A percentile compares a stretch with the other conserved stretches of the same genome.
Evolutionary conservation across 2,888 invertebrate genomes (phyloP).

Genomic region (Folsomia manolachei): DNA sequence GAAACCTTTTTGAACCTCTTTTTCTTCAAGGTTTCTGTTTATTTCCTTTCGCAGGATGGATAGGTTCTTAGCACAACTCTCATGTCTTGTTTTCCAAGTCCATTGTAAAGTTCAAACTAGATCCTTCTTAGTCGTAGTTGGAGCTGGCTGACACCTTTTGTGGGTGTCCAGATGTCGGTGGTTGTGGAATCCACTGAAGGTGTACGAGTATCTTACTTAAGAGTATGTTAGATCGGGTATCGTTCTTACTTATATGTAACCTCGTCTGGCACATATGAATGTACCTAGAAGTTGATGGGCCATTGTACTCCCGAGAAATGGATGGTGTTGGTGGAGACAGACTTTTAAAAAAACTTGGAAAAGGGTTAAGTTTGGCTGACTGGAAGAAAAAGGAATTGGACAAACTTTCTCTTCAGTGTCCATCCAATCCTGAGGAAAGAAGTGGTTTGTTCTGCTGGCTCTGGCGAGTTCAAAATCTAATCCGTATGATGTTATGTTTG

Average conservation of each 20-base stretch:
- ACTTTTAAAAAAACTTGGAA: conserved; percentile 11
- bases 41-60: not conserved
- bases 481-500: conserved; percentile 11
- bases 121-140: not conserved
- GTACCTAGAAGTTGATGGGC: not conserved
- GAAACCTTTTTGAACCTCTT: not conserved
- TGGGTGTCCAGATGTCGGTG: not conserved
- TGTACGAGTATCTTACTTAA: too few relatives aligned
- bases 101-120: not conserved
- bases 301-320: not conserved
- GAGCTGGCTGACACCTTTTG: not conserved
- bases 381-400: conserved; percentile 29
- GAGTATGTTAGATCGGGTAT: too few relatives aligned
- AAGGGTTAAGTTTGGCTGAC: conserved; percentile 34
- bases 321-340: conserved; percentile 6
- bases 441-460: conserved; percentile 23
- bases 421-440: conserved; percentile 24
- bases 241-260: too few relatives aligned
- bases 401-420: conserved; percentile 31
- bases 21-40: not conserved
- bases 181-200: too few relatives aligned
- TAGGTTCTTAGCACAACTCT: too few relatives aligned
- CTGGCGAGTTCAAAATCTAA: too few relatives aligned
- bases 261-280: not conserved
- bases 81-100: not conserved